Conservation (phyloP, 2,888 invertebrate species). For the Heliothis peltigera region DNA sequence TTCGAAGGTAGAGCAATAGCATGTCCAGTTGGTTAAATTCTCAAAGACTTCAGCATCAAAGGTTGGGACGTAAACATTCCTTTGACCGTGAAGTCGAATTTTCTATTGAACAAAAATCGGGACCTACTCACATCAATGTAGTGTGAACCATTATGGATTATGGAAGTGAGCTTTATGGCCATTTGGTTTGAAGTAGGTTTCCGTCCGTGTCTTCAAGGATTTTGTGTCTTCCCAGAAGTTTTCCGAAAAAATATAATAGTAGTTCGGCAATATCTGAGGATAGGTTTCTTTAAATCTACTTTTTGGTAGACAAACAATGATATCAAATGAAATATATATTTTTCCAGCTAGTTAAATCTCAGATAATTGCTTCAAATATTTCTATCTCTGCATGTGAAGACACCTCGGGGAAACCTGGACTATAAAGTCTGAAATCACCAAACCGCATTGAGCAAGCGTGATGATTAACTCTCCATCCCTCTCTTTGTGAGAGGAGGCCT, state of each 20-base stretch:
- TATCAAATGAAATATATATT: background rate
- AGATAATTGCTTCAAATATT: background rate
- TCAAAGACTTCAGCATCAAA: conserved; percentile 33
- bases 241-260: background rate
- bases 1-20: too few relatives aligned
- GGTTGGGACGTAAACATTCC: conserved; percentile 59
- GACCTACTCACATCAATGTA: conserved; percentile 54
- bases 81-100: conserved; percentile 44
- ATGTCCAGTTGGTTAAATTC: too few relatives aligned
- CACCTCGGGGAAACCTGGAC: too few relatives aligned
- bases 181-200: conserved; percentile 51
- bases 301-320: background rate
- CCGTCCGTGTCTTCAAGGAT: conserved; percentile 23
- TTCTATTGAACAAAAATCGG: conserved; percentile 56
- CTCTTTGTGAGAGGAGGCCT: too few relatives aligned
- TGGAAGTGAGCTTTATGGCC: conserved; percentile 50
- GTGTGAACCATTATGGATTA: conserved; percentile 61
- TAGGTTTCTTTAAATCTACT: background rate
- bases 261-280: background rate
- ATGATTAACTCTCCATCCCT: too few relatives aligned
- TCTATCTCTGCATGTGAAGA: too few relatives aligned
- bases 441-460: too few relatives aligned
- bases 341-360: background rate
- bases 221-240: conserved; percentile 4
- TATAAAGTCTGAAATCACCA: too few relatives aligned